Evolutionary conservation across 2,888 invertebrate species (phyloP), one percentile per base, ranked within the genome.

Genomic region (Apamea sordens): DNA sequence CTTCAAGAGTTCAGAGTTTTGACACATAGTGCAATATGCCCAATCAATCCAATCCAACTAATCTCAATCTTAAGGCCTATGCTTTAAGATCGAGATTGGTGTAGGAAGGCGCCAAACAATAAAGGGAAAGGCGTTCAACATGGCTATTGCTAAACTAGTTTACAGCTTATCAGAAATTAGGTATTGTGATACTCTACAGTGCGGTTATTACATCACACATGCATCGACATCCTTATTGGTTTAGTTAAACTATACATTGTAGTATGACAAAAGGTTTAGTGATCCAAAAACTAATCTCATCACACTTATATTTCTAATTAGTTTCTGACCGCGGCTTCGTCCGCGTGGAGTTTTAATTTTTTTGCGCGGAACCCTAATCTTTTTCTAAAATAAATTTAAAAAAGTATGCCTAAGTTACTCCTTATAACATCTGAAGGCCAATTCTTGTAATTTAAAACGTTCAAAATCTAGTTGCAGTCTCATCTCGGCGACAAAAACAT

Each of bases 61-160:
- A n/a, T n/a, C n/a, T 13, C 0, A 3, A 56, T 56, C 56, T 56
- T 56, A 56, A 61, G 28, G 7, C 7, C 7, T 28, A 15, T 13
- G 6, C 13, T 6, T 24, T 63, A 36, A 36, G 10, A 56, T 44
- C 10, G 32, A 68, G 4, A 69, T 32, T 24, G 21, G 13, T 61
- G 8, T 50, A 41, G 21, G 28, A 11, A 68, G 15, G 41, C 4
- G 7, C 32, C 24, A 0, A 67, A 79, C 67, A 80, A 80, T 68
- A 6, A 59, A 61, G 44, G 11, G 82, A 81, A 81, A 81, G 32
- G 15, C 8, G 3, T 61, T 53, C 44, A 73, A 61, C 21, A 44
- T 24, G 18, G 53, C 50, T 47, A 36, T 47, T 6, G 13, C 41
- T 36, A 47, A 80, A 79, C 80, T 7, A 59, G 80, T 79, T 71